phyloP scores from a whole-genome alignment of 2,797 vertebrate species.

The Labeo calbasu region DNA sequence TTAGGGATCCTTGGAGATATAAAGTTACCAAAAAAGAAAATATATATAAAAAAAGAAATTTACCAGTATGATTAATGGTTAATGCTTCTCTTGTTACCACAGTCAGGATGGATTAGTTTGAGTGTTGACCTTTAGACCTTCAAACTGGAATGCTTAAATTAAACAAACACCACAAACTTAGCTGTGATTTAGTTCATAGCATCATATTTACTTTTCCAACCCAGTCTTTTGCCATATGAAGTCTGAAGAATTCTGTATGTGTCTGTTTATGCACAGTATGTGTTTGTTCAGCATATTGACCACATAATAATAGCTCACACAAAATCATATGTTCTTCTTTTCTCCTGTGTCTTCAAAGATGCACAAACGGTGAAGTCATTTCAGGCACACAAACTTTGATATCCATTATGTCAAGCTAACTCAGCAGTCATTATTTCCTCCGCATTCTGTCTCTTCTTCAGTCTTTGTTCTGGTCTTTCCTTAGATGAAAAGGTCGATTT shows the following conservation, averaged over 20 bases:
- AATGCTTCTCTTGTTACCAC: not conserved
- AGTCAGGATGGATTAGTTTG: too few species aligned
- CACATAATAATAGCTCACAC: conserved; percentile 13
- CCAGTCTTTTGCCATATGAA: not conserved
- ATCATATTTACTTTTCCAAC: not conserved
- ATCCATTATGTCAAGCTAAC: conserved; percentile 13
- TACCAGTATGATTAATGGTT: not conserved
- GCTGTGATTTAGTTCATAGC: not conserved
- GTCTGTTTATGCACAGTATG: not conserved
- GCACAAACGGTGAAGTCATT: conserved; percentile 11
- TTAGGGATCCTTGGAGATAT: not conserved
- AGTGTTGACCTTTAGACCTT: not conserved
- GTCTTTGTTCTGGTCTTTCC: conserved; percentile 11
- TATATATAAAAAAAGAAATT: not conserved
- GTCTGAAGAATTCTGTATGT: not conserved
- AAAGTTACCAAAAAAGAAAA: not conserved
- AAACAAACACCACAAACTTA: not conserved
- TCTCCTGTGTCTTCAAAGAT: not conserved
- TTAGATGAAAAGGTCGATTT: conserved; percentile 15
- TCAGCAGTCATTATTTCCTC: not conserved
- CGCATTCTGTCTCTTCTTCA: not conserved
- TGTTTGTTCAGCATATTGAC: conserved; percentile 21
- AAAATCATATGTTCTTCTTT: conserved; percentile 26
- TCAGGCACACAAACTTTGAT: not conserved
- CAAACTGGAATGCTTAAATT: not conserved